Evolutionary conservation across 1,140 invertebrate species (phyloP), one percentile per base, ranked within the genome.

Genomic region (Penaeus vannamei): DNA sequence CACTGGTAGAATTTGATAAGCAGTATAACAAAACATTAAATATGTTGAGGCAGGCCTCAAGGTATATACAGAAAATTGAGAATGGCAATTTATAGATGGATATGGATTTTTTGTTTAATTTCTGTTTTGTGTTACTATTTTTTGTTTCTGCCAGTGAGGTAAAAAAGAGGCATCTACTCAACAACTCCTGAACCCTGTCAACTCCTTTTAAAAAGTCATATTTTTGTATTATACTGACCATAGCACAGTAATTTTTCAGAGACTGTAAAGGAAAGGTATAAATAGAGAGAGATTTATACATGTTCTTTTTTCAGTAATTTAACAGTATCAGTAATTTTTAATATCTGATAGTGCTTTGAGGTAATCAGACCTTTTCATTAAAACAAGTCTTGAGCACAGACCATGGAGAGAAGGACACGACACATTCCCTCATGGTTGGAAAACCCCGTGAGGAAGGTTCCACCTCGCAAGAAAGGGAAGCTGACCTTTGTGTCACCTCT

Each of bases 171-270:
- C 12, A 36, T 32, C 26, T 36, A 20, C 26, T 22, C n/a, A 32
- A 64, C 60, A 84, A 84, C 83, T 84, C 83, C 83, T 84, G 83
- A 84, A 84, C 83, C 83, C 83, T 84, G 83, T 84, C 36, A 64
- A 42, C 64, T 84, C n/a, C 46, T 29, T n/a, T 42, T 84, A 53
- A 53, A 17, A 61, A 84, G 23, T 46, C 26, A 46, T 84, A 64
- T 64, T 64, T 46, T 46, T 69, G 2, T 14, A 84, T 23, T 26
- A 7, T 66, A 53, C 36, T 53, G 12, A 14, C 17, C 53, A 53
- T 53, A 53, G 53, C 17, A 53, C 53, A 53, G 53, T 17, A 53
- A 17, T 17, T 53, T 53, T 53, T 53, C 17, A 8, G 53, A 53
- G 53, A 53, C 17, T 53, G 53, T 14, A 17, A 53, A 42, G 36